A percentile compares a stretch with the other conserved stretches of the same genome.
Evolutionary conservation across 2,888 invertebrate species (phyloP).

Genomic region (Campoletis raptor): DNA sequence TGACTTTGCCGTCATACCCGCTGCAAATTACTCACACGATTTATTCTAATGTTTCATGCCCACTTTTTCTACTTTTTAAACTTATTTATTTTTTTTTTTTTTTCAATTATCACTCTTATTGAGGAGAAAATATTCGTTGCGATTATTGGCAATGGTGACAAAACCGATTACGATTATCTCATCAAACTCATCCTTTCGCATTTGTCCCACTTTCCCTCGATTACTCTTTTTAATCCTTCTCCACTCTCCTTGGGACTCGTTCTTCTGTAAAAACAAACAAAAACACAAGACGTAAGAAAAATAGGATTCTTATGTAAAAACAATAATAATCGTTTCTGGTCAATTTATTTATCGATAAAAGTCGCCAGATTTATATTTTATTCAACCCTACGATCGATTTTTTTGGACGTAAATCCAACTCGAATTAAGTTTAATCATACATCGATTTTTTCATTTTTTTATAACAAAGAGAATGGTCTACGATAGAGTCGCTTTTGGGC

Average conservation of each 20-base stretch:
- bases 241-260: not conserved
- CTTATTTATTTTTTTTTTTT: conserved; percentile 28
- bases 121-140: conserved; percentile 6
- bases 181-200: conserved; percentile 47
- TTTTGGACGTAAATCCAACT: no score
- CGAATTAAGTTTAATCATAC: not conserved
- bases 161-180: conserved; percentile 35
- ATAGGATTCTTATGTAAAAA: not conserved
- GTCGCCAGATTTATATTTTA: no score
- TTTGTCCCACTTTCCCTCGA: conserved; percentile 34
- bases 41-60: not conserved
- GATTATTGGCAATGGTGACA: conserved; percentile 3
- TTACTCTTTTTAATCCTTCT: not conserved
- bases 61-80: not conserved
- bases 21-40: conserved; percentile 20
- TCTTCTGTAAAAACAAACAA: conserved; percentile 19
- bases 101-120: conserved; percentile 1
- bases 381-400: no score
- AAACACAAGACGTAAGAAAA: not conserved
- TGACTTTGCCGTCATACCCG: conserved; percentile 82
- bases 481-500: not conserved
- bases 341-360: not conserved
- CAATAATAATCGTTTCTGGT: not conserved
- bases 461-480: not conserved
- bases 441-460: not conserved